phyloP scores from a whole-genome alignment of 1,140 invertebrate genomes.

The Andricus grossulariae region DNA sequence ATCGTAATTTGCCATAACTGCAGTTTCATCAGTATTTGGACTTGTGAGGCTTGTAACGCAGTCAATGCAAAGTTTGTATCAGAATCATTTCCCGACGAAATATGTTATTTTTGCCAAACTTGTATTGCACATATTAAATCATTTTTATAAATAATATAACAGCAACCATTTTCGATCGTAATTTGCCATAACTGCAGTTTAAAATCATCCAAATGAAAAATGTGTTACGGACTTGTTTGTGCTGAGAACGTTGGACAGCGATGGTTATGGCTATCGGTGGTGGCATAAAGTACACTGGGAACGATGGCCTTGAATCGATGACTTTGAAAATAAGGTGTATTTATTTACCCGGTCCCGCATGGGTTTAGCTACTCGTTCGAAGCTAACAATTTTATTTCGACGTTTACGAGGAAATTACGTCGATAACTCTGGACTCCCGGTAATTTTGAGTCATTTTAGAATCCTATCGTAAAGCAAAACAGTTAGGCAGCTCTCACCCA shows the following conservation, averaged over 20 bases:
- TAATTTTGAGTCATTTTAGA: constrained; percentile 50
- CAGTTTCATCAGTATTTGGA: too few relatives aligned
- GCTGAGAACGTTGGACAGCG: background rate
- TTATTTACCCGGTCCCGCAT: constrained; percentile 38
- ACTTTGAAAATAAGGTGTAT: constrained; percentile 44
- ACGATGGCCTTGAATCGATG: constrained; percentile 34
- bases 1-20: too few relatives aligned
- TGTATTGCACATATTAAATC: too few relatives aligned
- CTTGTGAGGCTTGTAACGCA: too few relatives aligned
- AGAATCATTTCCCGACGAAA: too few relatives aligned
- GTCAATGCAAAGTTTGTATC: too few relatives aligned
- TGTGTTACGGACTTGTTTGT: constrained; percentile 3
- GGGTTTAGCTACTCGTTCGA: constrained; percentile 37
- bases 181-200: background rate
- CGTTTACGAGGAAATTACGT: constrained; percentile 53
- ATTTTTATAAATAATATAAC: background rate
- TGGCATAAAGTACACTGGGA: constrained; percentile 30
- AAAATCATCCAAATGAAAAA: background rate
- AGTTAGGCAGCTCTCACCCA: constrained; percentile 31
- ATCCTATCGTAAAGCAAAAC: constrained; percentile 50
- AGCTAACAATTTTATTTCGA: constrained; percentile 44
- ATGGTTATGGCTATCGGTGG: constrained; percentile 13
- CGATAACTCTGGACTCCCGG: constrained; percentile 34
- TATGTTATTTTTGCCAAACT: too few relatives aligned
- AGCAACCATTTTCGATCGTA: background rate